Evolutionary conservation across 2,113 vertebrate genomes (phyloP).

Genomic region (Anoura caudifer): DNA sequence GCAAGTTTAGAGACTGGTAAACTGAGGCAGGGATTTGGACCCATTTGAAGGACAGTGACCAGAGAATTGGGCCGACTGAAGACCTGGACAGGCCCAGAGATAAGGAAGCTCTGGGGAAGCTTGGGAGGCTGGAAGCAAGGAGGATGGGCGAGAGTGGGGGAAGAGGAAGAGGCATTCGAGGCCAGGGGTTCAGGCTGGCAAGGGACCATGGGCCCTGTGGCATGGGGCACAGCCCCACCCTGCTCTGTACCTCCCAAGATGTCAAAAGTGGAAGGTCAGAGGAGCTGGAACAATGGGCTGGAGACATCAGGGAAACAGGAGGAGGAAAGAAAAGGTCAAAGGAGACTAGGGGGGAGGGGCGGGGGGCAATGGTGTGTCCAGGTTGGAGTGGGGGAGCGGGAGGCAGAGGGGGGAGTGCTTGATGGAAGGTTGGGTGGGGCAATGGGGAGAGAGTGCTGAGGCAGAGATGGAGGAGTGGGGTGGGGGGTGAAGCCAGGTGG

Average conservation of each 20-base stretch:
- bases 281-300: not conserved
- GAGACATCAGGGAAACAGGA: not conserved
- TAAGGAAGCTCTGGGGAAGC: not conserved
- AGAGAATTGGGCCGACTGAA: not conserved
- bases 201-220: not conserved
- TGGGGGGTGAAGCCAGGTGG: not conserved
- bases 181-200: not conserved
- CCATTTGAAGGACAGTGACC: not conserved
- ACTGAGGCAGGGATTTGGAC: not conserved
- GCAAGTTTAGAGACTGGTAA: not conserved
- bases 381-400: not conserved
- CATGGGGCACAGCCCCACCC: fast-evolving
- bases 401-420: not conserved
- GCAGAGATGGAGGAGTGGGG: not conserved
- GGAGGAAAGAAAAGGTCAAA: not conserved
- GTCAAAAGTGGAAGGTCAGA: not conserved
- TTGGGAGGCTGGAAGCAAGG: not conserved
- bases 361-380: not conserved
- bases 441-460: too few relatives aligned
- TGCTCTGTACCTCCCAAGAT: not conserved
- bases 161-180: not conserved
- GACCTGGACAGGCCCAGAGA: not conserved
- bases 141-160: not conserved
- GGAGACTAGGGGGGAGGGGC: not conserved
- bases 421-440: not conserved